phyloP scores from a whole-genome alignment of 2,888 invertebrate genomes.

The Tachina fera region DNA sequence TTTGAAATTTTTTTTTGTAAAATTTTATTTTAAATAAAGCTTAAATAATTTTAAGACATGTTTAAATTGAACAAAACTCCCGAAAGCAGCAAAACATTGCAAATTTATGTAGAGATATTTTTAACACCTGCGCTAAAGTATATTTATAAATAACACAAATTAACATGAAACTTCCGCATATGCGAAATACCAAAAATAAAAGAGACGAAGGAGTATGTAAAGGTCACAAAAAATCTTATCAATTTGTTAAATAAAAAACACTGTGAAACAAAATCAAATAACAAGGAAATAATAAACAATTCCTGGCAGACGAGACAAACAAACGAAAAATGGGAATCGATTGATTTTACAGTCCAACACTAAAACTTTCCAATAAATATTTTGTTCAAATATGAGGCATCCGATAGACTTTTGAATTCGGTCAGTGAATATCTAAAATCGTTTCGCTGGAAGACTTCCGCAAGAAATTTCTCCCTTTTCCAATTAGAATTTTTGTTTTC shows the following conservation, averaged over 20 bases:
- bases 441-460: no score
- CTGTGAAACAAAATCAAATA: background rate
- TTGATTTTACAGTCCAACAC: no score
- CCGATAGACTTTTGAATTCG: no score
- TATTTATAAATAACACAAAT: conserved; percentile 37
- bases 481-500: no score
- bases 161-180: conserved; percentile 51
- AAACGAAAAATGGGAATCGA: no score
- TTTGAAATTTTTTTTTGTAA: conserved; percentile 5
- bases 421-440: no score
- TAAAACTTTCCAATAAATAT: no score
- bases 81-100: background rate
- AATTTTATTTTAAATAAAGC: conserved; percentile 19
- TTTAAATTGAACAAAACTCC: background rate
- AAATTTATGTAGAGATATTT: background rate
- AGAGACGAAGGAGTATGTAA: background rate
- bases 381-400: no score
- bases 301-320: no score
- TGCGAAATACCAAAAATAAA: background rate
- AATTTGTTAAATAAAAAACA: conserved; percentile 16
- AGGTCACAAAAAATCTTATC: conserved; percentile 38
- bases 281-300: no score
- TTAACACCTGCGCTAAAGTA: conserved; percentile 15
- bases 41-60: conserved; percentile 19
- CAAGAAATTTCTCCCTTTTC: no score